Percentiles rank a stretch among this genome's conserved stretches.
These are phyloP conservation scores for Keiferia lycopersicella DNA, from an alignment of 2,888 invertebrate genomes.

Conservation along the genomic window DNA sequence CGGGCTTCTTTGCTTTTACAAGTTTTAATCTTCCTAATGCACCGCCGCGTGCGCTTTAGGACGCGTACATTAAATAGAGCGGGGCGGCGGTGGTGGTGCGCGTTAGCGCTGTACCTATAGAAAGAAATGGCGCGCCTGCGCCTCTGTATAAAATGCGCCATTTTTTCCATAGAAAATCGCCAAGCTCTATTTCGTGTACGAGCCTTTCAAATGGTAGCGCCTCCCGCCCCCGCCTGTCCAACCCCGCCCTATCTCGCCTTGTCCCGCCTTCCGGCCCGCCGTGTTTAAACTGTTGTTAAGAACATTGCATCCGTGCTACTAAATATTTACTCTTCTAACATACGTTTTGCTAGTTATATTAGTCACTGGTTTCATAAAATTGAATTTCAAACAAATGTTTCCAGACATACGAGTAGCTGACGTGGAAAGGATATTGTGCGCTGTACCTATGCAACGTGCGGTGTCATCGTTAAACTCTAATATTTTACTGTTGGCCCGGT, in stretches of 20 bases:
- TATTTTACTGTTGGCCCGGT: conserved; percentile 25
- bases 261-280: conserved; percentile 49
- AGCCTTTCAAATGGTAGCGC: conserved; percentile 59
- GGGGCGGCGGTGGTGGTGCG: no score
- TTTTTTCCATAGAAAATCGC: no score
- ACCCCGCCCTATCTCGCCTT: background rate
- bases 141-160: no score
- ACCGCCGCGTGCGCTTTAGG: conserved; percentile 62
- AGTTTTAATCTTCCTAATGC: conserved; percentile 79
- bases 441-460: conserved; percentile 5
- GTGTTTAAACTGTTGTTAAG: conserved; percentile 47
- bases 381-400: conserved; percentile 13
- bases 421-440: background rate
- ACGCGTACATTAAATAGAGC: no score
- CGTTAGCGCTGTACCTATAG: no score
- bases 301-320: conserved; percentile 19
- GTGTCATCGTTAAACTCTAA: conserved; percentile 27
- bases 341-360: background rate
- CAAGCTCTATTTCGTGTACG: no score
- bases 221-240: conserved; percentile 33
- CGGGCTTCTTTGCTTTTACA: conserved; percentile 69
- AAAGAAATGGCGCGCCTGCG: no score
- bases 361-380: background rate
- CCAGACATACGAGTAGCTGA: conserved; percentile 4
- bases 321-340: background rate